Conservation (phyloP, 2,113 vertebrate species). For the Chionis minor region DNA sequence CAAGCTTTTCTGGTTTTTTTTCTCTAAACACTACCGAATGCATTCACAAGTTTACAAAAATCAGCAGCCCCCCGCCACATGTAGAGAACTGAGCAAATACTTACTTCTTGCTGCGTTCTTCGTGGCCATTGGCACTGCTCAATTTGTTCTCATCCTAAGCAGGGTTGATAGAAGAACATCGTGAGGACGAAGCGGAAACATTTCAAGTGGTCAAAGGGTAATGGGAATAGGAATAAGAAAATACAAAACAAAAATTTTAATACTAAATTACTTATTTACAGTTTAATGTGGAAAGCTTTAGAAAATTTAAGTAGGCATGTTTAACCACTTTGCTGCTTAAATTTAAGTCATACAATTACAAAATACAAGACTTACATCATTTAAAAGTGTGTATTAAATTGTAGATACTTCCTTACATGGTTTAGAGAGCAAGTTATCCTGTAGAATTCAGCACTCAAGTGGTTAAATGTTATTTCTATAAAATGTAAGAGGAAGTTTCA, state of each 20-base stretch:
- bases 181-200: slow-evolving; percentile 96
- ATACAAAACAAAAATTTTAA: slow-evolving; percentile 85
- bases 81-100: slow-evolving; percentile 13
- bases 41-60: not conserved
- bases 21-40: not conserved
- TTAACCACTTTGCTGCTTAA: slow-evolving; percentile 85
- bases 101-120: slow-evolving; percentile 94
- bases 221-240: slow-evolving; percentile 95
- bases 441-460: slow-evolving; percentile 77
- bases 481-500: slow-evolving; percentile 68
- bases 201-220: slow-evolving; percentile 97
- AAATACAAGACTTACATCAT: slow-evolving; percentile 76
- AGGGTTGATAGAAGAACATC: slow-evolving; percentile 99
- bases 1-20: not conserved
- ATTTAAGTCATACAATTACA: slow-evolving; percentile 72
- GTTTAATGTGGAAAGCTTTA: slow-evolving; percentile 78
- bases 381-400: slow-evolving; percentile 64
- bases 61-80: not conserved
- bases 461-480: slow-evolving; percentile 76
- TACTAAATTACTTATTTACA: slow-evolving; percentile 80
- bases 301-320: slow-evolving; percentile 80
- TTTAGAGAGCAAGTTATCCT: slow-evolving; percentile 75
- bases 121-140: slow-evolving; percentile 90
- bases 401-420: slow-evolving; percentile 74
- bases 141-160: slow-evolving; percentile 97